Percentiles rank a stretch among this genome's conserved stretches.
phyloP scores from a whole-genome alignment of 2,113 vertebrate species.

The Spheniscus mendiculus region DNA sequence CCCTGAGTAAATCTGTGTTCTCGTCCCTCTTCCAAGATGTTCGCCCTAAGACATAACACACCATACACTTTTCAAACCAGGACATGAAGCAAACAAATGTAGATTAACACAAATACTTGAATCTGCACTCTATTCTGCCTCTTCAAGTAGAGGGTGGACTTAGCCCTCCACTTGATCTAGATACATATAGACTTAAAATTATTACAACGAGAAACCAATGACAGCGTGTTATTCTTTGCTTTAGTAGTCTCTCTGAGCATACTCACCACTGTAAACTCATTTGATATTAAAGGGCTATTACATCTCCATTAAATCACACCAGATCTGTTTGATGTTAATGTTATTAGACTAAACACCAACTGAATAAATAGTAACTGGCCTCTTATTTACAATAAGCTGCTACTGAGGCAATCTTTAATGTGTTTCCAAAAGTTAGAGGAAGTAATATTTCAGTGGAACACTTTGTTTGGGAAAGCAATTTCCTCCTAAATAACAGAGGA shows the following conservation, averaged over 20 bases:
- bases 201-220: background rate
- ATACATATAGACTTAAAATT: background rate
- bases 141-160: background rate
- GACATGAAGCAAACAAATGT: background rate
- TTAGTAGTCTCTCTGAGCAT: background rate
- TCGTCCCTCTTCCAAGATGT: conserved; percentile 92
- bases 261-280: background rate
- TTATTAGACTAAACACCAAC: background rate
- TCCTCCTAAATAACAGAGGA: background rate
- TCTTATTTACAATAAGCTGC: background rate
- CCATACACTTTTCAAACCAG: background rate
- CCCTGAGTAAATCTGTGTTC: conserved; percentile 91
- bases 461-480: conserved; percentile 21
- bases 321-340: background rate
- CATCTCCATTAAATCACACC: background rate
- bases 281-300: background rate
- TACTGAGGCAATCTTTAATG: background rate
- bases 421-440: conserved; percentile 3
- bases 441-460: background rate
- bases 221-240: background rate
- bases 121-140: background rate
- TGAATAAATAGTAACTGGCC: background rate
- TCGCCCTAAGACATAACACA: conserved; percentile 78
- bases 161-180: background rate
- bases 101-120: background rate